These are phyloP conservation scores for Melierax canorus DNA, from an alignment of 2,113 vertebrate species.

Conservation along the genomic window DNA sequence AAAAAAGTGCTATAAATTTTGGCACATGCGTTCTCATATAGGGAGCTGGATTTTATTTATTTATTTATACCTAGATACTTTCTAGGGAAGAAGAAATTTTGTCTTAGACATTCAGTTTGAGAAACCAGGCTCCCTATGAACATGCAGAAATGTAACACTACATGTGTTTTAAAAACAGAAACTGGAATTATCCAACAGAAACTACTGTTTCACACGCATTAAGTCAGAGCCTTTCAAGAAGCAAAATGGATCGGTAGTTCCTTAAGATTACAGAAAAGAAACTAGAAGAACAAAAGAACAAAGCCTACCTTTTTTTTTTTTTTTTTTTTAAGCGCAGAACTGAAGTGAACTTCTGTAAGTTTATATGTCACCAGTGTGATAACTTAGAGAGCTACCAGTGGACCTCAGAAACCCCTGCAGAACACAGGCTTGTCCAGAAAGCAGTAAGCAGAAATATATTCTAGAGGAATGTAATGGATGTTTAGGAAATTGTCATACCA, in stretches of 20 bases:
- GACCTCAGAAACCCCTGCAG: background rate
- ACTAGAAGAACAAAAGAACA: background rate
- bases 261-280: background rate
- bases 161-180: background rate
- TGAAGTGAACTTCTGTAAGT: background rate
- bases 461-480: background rate
- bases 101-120: background rate
- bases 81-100: background rate
- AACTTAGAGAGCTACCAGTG: background rate
- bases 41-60: background rate
- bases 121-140: background rate
- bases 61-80: background rate
- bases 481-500: fast-evolving
- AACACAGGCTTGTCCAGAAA: background rate
- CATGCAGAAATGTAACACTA: background rate
- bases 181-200: background rate
- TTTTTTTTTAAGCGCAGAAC: background rate
- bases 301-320: too few relatives aligned
- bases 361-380: background rate
- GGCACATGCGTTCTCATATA: background rate
- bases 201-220: background rate
- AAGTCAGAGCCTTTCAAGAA: background rate
- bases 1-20: background rate
- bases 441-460: background rate
- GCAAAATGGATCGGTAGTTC: background rate